These are phyloP conservation scores for Chrysochloris asiatica DNA, from an alignment of 2,113 vertebrate genomes.

Conservation along the genomic window DNA sequence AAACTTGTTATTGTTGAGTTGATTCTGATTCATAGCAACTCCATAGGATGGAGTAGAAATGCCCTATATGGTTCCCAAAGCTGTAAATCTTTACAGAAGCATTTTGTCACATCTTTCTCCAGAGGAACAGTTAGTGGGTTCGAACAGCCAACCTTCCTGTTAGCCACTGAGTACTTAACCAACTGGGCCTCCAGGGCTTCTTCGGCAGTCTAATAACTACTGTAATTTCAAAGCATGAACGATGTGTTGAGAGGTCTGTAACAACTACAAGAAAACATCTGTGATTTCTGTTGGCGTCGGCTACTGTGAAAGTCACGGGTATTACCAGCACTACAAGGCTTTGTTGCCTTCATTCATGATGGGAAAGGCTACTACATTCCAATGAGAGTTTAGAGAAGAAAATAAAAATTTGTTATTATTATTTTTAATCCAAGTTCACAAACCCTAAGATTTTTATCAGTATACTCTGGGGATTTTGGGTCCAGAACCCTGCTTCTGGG, in stretches of 20 bases:
- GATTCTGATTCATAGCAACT: too few relatives aligned
- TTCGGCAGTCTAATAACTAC: neutral
- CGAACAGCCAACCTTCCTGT: neutral
- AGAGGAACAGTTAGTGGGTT: neutral
- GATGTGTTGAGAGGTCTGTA: neutral
- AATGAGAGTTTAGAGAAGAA: neutral
- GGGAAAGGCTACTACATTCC: neutral
- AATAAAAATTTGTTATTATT: neutral
- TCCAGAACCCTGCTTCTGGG: neutral
- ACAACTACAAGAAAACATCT: neutral
- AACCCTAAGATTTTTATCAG: neutral
- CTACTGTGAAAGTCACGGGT: neutral
- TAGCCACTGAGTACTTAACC: neutral
- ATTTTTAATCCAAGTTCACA: conserved; percentile 20
- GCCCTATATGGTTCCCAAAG: too few relatives aligned
- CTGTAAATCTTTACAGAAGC: too few relatives aligned
- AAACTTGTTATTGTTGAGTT: too few relatives aligned
- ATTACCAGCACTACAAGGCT: neutral
- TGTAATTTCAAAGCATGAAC: neutral
- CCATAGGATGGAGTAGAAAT: too few relatives aligned
- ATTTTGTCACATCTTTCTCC: neutral
- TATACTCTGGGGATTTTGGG: neutral
- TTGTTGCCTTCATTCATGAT: neutral
- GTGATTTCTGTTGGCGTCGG: neutral
- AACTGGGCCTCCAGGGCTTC: neutral